Conservation (phyloP, 2,888 invertebrate genomes). For the Pyrrhosoma nymphula region DNA sequence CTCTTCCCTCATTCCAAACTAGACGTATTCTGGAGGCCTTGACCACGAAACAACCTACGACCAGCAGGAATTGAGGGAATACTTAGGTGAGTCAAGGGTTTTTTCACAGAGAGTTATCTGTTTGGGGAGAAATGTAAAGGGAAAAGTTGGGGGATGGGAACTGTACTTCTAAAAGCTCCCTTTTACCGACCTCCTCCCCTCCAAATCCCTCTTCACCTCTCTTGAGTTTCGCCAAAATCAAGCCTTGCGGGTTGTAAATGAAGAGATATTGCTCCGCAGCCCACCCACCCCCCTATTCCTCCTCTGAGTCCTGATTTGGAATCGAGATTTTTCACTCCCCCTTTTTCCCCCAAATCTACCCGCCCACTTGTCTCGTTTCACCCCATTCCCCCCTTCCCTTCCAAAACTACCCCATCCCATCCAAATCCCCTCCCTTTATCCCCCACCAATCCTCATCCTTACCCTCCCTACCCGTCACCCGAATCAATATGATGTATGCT, state of each 20-base stretch:
- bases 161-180: background rate
- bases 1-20: too few relatives aligned
- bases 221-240: conserved; percentile 22
- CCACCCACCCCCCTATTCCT: background rate
- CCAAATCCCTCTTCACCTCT: background rate
- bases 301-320: conserved; percentile 3
- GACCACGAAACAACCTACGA: background rate
- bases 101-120: background rate
- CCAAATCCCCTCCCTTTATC: background rate
- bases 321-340: background rate
- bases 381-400: too few relatives aligned
- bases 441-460: background rate
- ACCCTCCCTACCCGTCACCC: background rate
- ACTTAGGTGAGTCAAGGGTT: background rate
- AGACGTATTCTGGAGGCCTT: too few relatives aligned
- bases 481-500: conserved; percentile 34
- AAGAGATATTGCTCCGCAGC: background rate
- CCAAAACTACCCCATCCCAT: too few relatives aligned
- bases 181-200: background rate
- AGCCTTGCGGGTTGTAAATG: conserved; percentile 21
- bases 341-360: background rate
- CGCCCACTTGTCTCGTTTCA: background rate
- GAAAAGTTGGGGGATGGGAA: background rate
- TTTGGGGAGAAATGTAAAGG: background rate
- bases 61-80: background rate